These are phyloP conservation scores for Octodonta nipae DNA, from an alignment of 2,888 invertebrate species.

Conservation along the genomic window DNA sequence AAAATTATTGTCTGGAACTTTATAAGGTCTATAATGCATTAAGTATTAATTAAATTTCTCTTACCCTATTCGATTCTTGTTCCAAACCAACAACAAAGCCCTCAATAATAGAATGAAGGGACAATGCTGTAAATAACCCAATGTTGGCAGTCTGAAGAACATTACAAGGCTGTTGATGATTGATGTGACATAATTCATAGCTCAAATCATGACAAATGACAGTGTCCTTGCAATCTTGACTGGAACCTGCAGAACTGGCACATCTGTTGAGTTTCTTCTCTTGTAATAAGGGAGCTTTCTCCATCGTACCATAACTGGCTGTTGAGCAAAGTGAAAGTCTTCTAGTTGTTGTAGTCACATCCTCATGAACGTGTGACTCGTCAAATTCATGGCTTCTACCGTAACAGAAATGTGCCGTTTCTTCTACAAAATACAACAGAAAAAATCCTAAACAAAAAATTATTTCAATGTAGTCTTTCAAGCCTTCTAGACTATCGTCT, in stretches of 20 bases:
- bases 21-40: not conserved
- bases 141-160: slow-evolving; percentile 48
- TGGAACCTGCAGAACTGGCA: slow-evolving; percentile 18
- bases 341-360: slow-evolving; percentile 3
- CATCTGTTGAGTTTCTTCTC: slow-evolving; percentile 14
- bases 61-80: slow-evolving; percentile 14
- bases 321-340: slow-evolving; percentile 12
- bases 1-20: not conserved
- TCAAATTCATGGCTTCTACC: slow-evolving; percentile 33
- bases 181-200: slow-evolving; percentile 48
- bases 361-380: not conserved
- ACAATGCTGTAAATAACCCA: slow-evolving; percentile 58
- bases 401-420: slow-evolving; percentile 54
- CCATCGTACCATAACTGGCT: slow-evolving; percentile 12
- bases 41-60: not conserved
- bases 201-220: slow-evolving; percentile 21
- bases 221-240: slow-evolving; percentile 15
- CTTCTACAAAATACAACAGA: slow-evolving; percentile 57
- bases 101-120: slow-evolving; percentile 65
- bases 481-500: slow-evolving; percentile 33
- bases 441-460: slow-evolving; percentile 58
- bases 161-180: slow-evolving; percentile 51
- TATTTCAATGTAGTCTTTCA: slow-evolving; percentile 45
- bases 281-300: slow-evolving; percentile 9
- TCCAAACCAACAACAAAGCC: slow-evolving; percentile 73